Conservation (phyloP, 2,113 vertebrate genomes). For the Sturnus vulgaris region DNA sequence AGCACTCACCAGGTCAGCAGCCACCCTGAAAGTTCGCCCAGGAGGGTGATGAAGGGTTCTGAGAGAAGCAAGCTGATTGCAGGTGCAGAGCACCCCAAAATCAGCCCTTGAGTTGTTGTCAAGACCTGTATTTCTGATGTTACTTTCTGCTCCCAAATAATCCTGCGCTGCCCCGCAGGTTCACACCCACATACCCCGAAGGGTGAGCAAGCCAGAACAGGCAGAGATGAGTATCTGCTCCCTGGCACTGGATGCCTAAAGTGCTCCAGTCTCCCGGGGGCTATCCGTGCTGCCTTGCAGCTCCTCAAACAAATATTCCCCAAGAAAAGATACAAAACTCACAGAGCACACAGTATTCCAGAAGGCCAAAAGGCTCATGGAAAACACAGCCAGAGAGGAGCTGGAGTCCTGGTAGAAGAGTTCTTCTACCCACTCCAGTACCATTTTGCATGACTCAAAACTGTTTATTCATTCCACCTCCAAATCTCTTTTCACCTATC, state of each 20-base stretch:
- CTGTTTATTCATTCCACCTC: background rate
- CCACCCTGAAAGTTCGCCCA: background rate
- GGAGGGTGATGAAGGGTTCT: background rate
- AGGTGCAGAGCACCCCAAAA: background rate
- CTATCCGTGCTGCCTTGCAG: background rate
- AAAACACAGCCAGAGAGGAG: background rate
- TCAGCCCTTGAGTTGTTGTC: background rate
- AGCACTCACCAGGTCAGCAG: background rate
- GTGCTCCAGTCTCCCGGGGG: background rate
- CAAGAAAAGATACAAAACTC: background rate
- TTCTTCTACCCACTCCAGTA: background rate
- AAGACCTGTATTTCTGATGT: background rate
- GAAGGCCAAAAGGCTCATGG: background rate
- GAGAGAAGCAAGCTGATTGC: background rate
- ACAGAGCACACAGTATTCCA: background rate
- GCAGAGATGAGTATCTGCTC: conserved; percentile 31
- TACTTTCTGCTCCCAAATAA: background rate
- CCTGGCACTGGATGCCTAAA: background rate
- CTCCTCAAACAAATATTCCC: background rate
- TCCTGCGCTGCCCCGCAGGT: background rate
- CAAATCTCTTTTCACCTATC: background rate
- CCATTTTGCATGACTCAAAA: background rate
- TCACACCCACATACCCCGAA: background rate
- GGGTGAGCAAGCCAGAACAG: conserved; percentile 23
- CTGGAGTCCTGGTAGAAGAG: background rate